Evolutionary conservation across 2,797 vertebrate species (phyloP).

Genomic region (Scleropages formosus): DNA sequence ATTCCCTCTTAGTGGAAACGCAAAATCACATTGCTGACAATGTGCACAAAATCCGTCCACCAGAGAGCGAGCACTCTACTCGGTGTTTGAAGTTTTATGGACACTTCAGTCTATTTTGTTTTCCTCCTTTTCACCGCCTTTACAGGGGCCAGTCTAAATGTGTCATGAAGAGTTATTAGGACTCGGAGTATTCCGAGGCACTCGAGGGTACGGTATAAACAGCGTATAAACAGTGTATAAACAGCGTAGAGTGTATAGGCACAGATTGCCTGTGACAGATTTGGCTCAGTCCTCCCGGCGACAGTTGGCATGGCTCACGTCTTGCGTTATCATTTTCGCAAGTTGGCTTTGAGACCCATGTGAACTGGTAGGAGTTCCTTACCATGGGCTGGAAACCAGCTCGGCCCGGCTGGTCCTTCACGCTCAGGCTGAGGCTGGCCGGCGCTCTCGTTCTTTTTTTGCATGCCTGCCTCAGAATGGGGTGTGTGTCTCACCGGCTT

Average conservation of each 20-base stretch:
- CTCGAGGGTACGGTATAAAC: not conserved
- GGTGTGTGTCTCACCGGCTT: constrained; percentile 3
- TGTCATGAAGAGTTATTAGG: not conserved
- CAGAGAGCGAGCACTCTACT: too few species aligned
- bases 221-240: not conserved
- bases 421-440: not conserved
- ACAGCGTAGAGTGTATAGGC: not conserved
- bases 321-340: not conserved
- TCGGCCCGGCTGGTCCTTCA: not conserved
- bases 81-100: not conserved
- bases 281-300: constrained; percentile 2
- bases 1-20: too few species aligned
- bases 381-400: not conserved
- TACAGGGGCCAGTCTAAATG: not conserved
- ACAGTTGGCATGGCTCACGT: constrained; percentile 19
- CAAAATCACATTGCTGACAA: too few species aligned
- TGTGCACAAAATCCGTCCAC: too few species aligned
- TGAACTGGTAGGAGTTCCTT: constrained; percentile 11
- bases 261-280: not conserved
- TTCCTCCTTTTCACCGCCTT: constrained; percentile 2
- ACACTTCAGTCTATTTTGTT: not conserved
- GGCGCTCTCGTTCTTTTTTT: not conserved
- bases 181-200: not conserved
- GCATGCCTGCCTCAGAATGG: not conserved
- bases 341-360: not conserved